A percentile compares a stretch with the other conserved stretches of the same genome.
Conservation (phyloP, 2,113 vertebrate genomes). For the Odontesthes bonariensis region DNA sequence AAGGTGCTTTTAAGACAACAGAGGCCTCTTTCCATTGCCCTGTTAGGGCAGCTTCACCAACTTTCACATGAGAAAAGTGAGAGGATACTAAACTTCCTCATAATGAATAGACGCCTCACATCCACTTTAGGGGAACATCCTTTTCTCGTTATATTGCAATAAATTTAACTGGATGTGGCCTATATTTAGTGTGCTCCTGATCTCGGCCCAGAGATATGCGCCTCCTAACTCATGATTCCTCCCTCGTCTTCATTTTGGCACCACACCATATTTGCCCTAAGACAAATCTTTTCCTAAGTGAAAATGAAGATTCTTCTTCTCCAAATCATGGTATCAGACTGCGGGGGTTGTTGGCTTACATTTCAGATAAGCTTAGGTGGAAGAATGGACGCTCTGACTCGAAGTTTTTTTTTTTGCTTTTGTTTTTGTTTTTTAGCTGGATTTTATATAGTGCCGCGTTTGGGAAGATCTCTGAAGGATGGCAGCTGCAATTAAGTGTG, state of each 20-base stretch:
- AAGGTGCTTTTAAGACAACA: conserved; percentile 13
- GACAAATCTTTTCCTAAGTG: conserved; percentile 66
- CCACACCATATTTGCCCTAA: conserved; percentile 50
- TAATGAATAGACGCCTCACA: conserved; percentile 88
- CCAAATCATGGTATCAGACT: conserved; percentile 54
- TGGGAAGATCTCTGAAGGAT: conserved; percentile 26
- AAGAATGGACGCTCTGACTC: conserved; percentile 56
- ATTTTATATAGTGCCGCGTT: conserved; percentile 9
- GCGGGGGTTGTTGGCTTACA: conserved; percentile 49
- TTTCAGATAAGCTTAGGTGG: conserved; percentile 63
- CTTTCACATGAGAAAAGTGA: conserved; percentile 96
- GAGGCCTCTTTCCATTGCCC: conserved; percentile 74
- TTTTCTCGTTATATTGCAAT: conserved; percentile 98
- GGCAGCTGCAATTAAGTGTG: conserved; percentile 34
- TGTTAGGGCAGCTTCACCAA: conserved; percentile 79
- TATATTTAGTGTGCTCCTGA: conserved; percentile 96
- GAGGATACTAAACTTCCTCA: conserved; percentile 88
- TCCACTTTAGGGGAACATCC: conserved; percentile 91
- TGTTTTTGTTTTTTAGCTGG: not conserved
- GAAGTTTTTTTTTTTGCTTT: not conserved
- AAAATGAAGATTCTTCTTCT: conserved; percentile 55
- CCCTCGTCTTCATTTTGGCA: conserved; percentile 66
- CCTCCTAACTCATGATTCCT: conserved; percentile 79
- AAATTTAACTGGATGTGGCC: conserved; percentile 94
- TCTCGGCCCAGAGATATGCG: conserved; percentile 90